These are phyloP conservation scores for Patagioenas fasciata DNA, from an alignment of 2,113 vertebrate species.

Conservation along the genomic window DNA sequence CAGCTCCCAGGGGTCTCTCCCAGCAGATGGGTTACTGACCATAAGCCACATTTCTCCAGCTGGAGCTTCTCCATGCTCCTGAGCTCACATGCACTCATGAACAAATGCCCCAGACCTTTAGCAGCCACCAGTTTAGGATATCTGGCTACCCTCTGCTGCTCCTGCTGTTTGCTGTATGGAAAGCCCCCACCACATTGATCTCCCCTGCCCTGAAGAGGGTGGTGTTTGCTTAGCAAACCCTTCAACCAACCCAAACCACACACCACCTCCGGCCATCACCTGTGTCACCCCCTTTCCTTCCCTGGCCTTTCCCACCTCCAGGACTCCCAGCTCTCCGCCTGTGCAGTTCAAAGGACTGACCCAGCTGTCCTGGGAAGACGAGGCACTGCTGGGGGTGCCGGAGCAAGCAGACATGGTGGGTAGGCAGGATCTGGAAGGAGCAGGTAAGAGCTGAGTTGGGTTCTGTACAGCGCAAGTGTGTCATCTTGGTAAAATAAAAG, in stretches of 20 bases:
- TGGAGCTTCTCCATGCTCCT: background rate
- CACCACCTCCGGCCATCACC: background rate
- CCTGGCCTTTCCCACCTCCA: background rate
- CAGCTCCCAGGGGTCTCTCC: background rate
- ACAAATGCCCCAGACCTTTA: background rate
- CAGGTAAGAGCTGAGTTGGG: background rate
- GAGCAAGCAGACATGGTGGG: background rate
- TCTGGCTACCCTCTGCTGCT: background rate
- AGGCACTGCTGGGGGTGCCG: background rate
- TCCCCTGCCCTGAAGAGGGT: background rate
- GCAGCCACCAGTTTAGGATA: background rate
- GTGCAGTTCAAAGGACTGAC: rapidly evolving
- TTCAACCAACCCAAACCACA: background rate
- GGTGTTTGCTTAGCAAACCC: background rate
- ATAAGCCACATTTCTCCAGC: background rate
- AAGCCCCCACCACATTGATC: no score
- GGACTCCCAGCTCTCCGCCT: background rate
- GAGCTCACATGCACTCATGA: rapidly evolving
- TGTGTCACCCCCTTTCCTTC: background rate
- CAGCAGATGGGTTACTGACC: rapidly evolving
- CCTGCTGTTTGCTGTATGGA: background rate
- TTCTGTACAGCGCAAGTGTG: background rate
- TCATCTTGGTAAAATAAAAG: background rate
- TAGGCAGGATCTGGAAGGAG: background rate
- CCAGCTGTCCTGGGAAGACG: background rate